Evolutionary conservation across 1,140 invertebrate species (phyloP).

Genomic region (Eupristina koningsbergeri): DNA sequence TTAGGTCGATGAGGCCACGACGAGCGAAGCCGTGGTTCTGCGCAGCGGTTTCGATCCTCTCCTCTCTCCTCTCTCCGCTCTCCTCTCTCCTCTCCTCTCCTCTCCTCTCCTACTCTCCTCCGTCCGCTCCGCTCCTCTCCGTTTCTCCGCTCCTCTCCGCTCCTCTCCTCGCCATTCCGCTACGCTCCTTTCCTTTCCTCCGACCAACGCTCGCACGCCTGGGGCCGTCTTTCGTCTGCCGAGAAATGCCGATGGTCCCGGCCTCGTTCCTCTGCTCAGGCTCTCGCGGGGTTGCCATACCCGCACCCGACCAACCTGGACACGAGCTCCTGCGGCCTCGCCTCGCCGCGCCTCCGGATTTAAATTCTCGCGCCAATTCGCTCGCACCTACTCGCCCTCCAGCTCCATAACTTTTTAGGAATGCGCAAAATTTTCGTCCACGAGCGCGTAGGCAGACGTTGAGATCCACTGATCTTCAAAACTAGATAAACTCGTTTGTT

Average conservation of each 20-base stretch:
- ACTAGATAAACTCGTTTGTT: not conserved
- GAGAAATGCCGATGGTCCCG: no score
- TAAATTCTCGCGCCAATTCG: not conserved
- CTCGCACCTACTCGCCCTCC: not conserved
- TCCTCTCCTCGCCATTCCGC: no score
- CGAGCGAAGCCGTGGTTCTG: slow-evolving; percentile 60
- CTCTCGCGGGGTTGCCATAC: not conserved
- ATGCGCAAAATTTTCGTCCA: no score
- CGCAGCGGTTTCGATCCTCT: slow-evolving; percentile 63
- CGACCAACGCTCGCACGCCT: no score
- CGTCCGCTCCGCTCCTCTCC: not conserved
- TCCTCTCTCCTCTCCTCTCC: slow-evolving; percentile 36
- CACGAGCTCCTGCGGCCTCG: no score
- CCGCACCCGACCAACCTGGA: not conserved
- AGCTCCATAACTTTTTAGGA: no score
- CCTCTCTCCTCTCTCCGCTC: not conserved
- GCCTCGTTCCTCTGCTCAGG: not conserved
- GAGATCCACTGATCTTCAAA: not conserved
- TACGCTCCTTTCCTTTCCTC: not conserved
- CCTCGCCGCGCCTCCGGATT: not conserved
- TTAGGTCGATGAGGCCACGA: slow-evolving; percentile 68
- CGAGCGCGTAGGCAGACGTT: not conserved
- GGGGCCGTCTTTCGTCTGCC: no score
- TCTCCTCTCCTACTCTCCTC: not conserved
- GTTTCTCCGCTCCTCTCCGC: no score